Conservation (phyloP, 2,797 vertebrate species). For the Calcarius lapponicus region DNA sequence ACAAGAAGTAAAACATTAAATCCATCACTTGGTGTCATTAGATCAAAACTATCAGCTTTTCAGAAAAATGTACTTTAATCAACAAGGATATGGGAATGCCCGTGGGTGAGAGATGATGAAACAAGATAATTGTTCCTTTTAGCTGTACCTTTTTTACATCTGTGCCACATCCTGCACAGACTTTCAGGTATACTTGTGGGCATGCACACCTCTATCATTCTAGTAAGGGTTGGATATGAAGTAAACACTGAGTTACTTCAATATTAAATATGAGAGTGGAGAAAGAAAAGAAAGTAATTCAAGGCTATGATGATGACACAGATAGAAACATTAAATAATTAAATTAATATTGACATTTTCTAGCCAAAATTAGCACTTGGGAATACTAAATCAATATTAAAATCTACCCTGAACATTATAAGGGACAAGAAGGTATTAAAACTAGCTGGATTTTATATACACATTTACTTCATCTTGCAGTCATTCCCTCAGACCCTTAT, state of each 20-base stretch:
- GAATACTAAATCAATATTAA: not conserved
- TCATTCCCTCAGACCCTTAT: not conserved
- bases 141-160: not conserved
- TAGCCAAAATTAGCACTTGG: not conserved
- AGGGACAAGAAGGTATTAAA: not conserved
- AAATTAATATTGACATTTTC: constrained; percentile 1
- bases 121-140: not conserved
- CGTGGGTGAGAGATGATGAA: not conserved
- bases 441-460: not conserved
- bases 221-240: not conserved
- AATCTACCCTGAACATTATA: not conserved
- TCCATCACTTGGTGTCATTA: not conserved
- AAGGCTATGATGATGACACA: not conserved
- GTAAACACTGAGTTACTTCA: not conserved
- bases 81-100: not conserved
- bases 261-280: not conserved
- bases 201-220: not conserved
- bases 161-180: not conserved
- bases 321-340: not conserved
- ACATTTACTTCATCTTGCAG: not conserved
- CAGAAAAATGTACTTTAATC: not conserved
- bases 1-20: not conserved
- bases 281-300: not conserved
- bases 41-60: not conserved
- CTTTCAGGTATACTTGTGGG: not conserved